Evolutionary conservation across 2,797 vertebrate species (phyloP), one percentile per base, ranked within the genome.

Genomic region (Pempheris klunzingeri): DNA sequence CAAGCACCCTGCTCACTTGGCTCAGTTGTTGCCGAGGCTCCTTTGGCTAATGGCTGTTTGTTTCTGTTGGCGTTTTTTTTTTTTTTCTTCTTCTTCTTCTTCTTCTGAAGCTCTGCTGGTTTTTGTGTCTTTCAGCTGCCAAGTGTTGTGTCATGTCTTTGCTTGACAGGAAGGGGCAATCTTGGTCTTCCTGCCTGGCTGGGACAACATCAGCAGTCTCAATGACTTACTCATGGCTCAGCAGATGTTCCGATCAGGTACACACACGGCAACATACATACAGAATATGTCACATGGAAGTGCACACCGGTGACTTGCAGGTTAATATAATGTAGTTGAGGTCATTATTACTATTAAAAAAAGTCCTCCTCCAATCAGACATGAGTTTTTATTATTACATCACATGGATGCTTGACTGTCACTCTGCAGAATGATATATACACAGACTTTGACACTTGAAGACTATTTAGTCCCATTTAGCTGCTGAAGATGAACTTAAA

Each of bases 181-280:
- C 88, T 89, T 99, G 74, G 96, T 99, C 64, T 99, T 99, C 91
- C 94, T 99, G 39, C 98, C 98, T 41, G 98, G 98, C 71, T 99
- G 98, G 98, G 97, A 98, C 94, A 97, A 98, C 92, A 99, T 99
- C 87, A 99, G 98, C 92, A 93, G 87, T 55, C 93, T 99, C 58
- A 96, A 99, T 57, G 97, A 99, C 87, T 94, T 99, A 63, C 92
- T 99, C 60, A 96, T 94, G 93, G 96, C 97, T 65, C 96, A 99
- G 87, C 95, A 96, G 91, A 98, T 99, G 97, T 99, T 99, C 91
- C 95, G 95, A 90, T 98, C 97, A 94, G 98, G 98, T 99, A 96
- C 20, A 49, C 26, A 69, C 38, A 54, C 26, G n/a, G 12, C 17
- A 32, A 62, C 36, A 34, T 49, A 68, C 36, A 12, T 0, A 22